Percentiles rank a stretch among this genome's conserved stretches.
Conservation (phyloP, 2,113 vertebrate genomes). For the Bombycilla garrulus region DNA sequence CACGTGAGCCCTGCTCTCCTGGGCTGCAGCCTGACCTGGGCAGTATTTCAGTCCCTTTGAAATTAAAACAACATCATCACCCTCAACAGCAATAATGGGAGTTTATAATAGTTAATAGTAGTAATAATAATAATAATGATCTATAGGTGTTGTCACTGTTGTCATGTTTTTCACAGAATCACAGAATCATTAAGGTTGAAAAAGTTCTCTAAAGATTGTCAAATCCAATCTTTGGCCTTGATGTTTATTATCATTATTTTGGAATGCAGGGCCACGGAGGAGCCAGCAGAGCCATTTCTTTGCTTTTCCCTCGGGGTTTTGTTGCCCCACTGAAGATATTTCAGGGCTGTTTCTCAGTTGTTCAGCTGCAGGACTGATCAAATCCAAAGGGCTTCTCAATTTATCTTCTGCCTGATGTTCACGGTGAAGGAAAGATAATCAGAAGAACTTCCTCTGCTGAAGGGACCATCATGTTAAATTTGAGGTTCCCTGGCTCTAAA, state of each 20-base stretch:
- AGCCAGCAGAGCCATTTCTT: background rate
- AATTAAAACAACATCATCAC: background rate
- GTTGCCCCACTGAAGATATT: accelerated
- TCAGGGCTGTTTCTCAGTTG: background rate
- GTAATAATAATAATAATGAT: accelerated
- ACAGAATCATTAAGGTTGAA: background rate
- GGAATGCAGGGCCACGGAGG: background rate
- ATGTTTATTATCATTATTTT: background rate
- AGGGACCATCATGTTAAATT: background rate
- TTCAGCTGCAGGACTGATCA: background rate
- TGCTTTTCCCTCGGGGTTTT: background rate
- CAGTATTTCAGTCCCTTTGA: background rate
- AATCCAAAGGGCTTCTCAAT: background rate
- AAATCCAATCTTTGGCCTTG: background rate
- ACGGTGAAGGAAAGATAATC: background rate
- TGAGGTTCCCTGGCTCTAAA: background rate
- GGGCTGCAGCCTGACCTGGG: background rate
- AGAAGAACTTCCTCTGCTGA: background rate
- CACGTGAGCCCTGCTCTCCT: accelerated
- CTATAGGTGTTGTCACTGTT: no score
- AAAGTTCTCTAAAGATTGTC: background rate
- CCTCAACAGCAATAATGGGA: background rate
- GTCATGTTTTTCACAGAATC: background rate
- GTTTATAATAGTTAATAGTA: no score
- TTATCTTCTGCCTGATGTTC: background rate